Evolutionary conservation across 1,140 invertebrate species (phyloP).

Genomic region (Hesperophylax magnus): DNA sequence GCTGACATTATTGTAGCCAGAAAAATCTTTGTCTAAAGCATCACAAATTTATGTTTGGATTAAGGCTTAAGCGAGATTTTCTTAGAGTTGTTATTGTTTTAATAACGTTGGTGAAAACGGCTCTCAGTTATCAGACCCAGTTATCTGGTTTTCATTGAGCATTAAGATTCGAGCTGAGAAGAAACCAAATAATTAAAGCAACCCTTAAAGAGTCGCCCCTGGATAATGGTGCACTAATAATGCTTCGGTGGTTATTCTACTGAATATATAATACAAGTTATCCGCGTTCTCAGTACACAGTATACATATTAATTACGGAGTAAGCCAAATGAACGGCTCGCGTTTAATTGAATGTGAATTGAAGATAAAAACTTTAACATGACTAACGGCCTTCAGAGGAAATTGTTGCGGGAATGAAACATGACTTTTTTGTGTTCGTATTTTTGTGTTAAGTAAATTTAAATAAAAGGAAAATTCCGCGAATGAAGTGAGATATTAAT

Average conservation of each 20-base stretch:
- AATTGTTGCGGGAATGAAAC: constrained; percentile 27
- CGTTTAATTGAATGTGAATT: constrained; percentile 58
- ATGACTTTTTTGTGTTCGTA: not conserved
- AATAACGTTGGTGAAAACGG: too few relatives aligned
- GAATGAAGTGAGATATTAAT: too few relatives aligned
- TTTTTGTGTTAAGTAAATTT: not conserved
- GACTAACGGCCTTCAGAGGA: constrained; percentile 51
- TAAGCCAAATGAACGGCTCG: constrained; percentile 55
- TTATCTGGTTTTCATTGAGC: not conserved
- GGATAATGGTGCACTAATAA: constrained; percentile 47
- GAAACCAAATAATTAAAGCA: constrained; percentile 38
- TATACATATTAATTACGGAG: constrained; percentile 56
- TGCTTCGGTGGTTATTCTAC: constrained; percentile 39
- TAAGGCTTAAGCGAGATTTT: too few relatives aligned
- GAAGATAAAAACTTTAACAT: constrained; percentile 57
- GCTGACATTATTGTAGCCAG: too few relatives aligned
- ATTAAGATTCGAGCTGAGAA: constrained; percentile 40
- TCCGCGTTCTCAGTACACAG: constrained; percentile 29
- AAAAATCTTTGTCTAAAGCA: too few relatives aligned
- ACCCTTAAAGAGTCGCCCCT: constrained; percentile 40
- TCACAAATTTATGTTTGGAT: too few relatives aligned
- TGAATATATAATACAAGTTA: constrained; percentile 47
- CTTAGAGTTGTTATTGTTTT: too few relatives aligned
- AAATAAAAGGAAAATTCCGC: too few relatives aligned
- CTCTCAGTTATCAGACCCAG: too few relatives aligned